Conservation (phyloP, 2,888 invertebrate genomes). For the Mycalesis mineus region DNA sequence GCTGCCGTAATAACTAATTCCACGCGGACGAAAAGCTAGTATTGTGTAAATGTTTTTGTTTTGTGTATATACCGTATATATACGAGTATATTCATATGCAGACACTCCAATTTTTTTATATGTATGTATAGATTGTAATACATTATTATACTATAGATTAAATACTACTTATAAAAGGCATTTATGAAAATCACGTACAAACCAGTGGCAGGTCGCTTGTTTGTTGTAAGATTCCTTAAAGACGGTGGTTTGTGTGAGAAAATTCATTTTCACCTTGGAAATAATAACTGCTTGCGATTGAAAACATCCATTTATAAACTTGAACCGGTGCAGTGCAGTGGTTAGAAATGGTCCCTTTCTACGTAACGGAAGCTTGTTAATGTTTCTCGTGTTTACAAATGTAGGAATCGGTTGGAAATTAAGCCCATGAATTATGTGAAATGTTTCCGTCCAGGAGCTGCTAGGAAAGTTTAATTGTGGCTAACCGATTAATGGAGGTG, state of each 20-base stretch:
- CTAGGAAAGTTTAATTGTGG: background rate
- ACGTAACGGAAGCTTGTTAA: constrained; percentile 35
- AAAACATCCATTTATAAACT: constrained; percentile 49
- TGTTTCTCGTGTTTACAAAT: constrained; percentile 19
- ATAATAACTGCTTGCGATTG: constrained; percentile 54
- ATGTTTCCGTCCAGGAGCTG: background rate
- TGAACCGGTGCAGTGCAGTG: constrained; percentile 34
- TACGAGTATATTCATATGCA: too few relatives aligned
- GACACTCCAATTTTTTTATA: too few relatives aligned
- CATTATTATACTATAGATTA: background rate
- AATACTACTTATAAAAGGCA: background rate
- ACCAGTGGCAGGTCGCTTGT: background rate
- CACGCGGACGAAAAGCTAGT: too few relatives aligned
- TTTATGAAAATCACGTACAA: background rate
- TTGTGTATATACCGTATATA: too few relatives aligned
- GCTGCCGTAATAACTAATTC: too few relatives aligned
- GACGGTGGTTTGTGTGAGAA: constrained; percentile 39
- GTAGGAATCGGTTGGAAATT: constrained; percentile 13
- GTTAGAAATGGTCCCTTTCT: constrained; percentile 46
- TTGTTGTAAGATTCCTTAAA: background rate
- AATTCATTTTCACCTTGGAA: constrained; percentile 54
- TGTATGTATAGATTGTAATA: too few relatives aligned
- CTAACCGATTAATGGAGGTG: background rate
- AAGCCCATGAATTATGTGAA: constrained; percentile 3
- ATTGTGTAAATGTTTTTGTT: too few relatives aligned